Conservation (phyloP, 1,140 invertebrate species). For the Brevipalpus yothersi region DNA sequence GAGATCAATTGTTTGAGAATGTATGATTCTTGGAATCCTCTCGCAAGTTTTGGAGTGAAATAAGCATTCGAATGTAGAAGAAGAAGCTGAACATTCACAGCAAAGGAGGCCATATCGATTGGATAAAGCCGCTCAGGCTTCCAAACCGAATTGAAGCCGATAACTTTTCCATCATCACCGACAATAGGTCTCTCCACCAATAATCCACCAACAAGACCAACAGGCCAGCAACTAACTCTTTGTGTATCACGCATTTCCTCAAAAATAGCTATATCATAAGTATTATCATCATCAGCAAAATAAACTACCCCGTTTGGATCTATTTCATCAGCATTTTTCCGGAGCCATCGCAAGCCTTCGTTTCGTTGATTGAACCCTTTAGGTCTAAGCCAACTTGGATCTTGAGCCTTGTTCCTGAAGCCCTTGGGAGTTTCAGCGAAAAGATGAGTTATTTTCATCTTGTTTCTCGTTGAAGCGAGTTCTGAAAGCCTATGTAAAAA, state of each 20-base stretch:
- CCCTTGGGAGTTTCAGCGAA: constrained; percentile 38
- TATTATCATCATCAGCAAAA: constrained; percentile 98
- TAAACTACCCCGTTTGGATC: constrained; percentile 55
- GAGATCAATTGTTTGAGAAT: constrained; percentile 50
- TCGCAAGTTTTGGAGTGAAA: constrained; percentile 55
- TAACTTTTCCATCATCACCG: constrained; percentile 35
- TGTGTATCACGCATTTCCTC: constrained; percentile 61
- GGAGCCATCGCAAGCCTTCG: constrained; percentile 57
- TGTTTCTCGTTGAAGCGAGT: background rate
- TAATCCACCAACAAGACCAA: constrained; percentile 72
- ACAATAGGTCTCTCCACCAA: constrained; percentile 50
- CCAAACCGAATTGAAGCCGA: constrained; percentile 47
- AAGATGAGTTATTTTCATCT: constrained; percentile 36
- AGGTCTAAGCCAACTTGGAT: constrained; percentile 69
- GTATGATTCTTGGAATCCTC: constrained; percentile 75
- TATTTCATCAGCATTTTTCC: constrained; percentile 30
- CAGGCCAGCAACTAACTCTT: constrained; percentile 87
- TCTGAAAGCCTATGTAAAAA: constrained; percentile 46
- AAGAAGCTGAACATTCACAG: constrained; percentile 59
- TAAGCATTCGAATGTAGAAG: constrained; percentile 42
- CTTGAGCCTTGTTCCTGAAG: constrained; percentile 37
- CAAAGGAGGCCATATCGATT: constrained; percentile 96
- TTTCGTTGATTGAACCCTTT: constrained; percentile 86
- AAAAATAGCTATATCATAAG: constrained; percentile 67
- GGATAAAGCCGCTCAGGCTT: constrained; percentile 71